Evolutionary conservation across 2,888 invertebrate species (phyloP), one percentile per base, ranked within the genome.

Genomic region (Pachycephus smyrnensis): DNA sequence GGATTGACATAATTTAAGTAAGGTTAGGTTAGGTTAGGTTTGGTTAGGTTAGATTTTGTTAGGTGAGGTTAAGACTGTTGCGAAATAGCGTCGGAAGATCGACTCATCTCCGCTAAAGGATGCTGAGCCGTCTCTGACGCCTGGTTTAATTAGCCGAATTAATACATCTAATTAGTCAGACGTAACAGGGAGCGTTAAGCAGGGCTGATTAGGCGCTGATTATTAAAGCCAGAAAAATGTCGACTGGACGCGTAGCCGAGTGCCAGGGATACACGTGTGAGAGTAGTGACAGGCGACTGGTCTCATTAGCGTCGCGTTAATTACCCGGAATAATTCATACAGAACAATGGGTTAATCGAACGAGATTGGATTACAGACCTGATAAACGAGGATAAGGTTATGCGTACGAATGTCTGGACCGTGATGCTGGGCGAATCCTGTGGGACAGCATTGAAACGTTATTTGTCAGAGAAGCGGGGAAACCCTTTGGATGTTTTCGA

Each of bases 101-200:
- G 23, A 23, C 55, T 55, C 23, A 55, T 55, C 9, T 55, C 55
- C 31, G 30, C 71, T 31, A 2, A 71, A 33, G 31, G 71, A 71
- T 71, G 32, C 71, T 71, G 71, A n/a, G 4, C 31, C 32, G 32
- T 31, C 31, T 71, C 71, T 71, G 71, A 71, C 71, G 32, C 30
- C 33, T 33, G 31, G 31, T 71, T 55, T 71, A 71, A 71, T 71
- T 71, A 32, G 6, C 71, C 32, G 12, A 71, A 71, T 71, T 71
- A 71, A 71, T 71, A n/a, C 71, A 71, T 31, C 71, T 15, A 71
- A 71, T 71, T 71, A 31, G 71, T 9, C 71, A 33, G 71, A 12
- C 31, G 23, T 71, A 71, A 32, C 33, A 31, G 2, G 23, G 23
- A 23, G 55, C 55, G 3, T 55, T 55, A 55, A 55, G 23, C 15